A percentile compares a stretch with the other conserved stretches of the same genome.
Conservation (phyloP, 2,888 invertebrate species). For the Girardia tigrina region DNA sequence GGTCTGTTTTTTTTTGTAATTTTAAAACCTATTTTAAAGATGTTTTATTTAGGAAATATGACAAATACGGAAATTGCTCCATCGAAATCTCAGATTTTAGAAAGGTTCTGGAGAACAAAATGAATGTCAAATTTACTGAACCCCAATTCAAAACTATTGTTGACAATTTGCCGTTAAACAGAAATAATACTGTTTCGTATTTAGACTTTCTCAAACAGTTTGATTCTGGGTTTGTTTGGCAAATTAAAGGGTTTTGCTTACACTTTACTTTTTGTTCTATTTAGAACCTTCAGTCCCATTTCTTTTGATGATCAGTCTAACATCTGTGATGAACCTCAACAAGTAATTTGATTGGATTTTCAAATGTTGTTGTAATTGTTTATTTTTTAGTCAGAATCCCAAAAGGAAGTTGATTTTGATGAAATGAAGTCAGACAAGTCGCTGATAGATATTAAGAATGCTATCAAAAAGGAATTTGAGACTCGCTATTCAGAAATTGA, state of each 20-base stretch:
- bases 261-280: neutral
- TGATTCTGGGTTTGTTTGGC: constrained; percentile 48
- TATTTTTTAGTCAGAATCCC: neutral
- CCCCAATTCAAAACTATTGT: constrained; percentile 44
- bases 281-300: neutral
- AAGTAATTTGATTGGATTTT: neutral
- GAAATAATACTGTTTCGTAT: constrained; percentile 47
- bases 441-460: neutral
- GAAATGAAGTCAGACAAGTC: neutral
- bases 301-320: neutral
- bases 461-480: constrained; percentile 29
- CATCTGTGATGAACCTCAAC: too few species aligned
- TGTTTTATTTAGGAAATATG: constrained; percentile 43
- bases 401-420: neutral
- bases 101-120: constrained; percentile 47
- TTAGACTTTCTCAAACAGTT: constrained; percentile 49
- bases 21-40: too few species aligned
- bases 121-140: constrained; percentile 45
- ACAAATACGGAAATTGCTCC: constrained; percentile 43
- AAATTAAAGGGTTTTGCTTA: too few species aligned
- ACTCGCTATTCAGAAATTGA: constrained; percentile 40
- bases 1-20: too few species aligned
- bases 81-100: constrained; percentile 48
- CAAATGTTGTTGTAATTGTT: neutral
- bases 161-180: constrained; percentile 45